Evolutionary conservation across 1,140 invertebrate genomes (phyloP).

Genomic region (Chironomus striatipennis): DNA sequence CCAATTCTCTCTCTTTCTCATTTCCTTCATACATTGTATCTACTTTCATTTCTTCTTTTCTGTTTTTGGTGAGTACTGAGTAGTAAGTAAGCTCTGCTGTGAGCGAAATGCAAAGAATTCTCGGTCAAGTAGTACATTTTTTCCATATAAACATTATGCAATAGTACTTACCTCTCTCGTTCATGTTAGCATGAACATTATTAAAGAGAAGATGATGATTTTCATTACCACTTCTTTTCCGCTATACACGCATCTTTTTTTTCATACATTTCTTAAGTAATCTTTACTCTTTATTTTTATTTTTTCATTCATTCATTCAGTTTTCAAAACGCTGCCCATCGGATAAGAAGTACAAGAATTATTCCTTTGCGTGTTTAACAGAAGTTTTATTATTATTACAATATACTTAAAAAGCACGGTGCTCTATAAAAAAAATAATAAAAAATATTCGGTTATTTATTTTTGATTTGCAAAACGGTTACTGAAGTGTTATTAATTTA

Average conservation of each 20-base stretch:
- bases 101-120: too few relatives aligned
- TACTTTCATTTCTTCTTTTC: too few relatives aligned
- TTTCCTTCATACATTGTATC: too few relatives aligned
- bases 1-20: too few relatives aligned
- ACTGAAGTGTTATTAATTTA: too few relatives aligned
- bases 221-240: neutral
- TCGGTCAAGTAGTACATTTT: too few relatives aligned
- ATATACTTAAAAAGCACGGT: too few relatives aligned
- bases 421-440: too few relatives aligned
- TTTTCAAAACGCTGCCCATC: conserved; percentile 1
- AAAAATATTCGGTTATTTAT: neutral
- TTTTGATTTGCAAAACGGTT: neutral
- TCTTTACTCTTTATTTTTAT: neutral
- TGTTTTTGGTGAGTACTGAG: too few relatives aligned
- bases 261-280: neutral
- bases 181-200: neutral
- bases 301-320: conserved; percentile 13
- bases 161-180: neutral
- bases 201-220: neutral
- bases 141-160: neutral
- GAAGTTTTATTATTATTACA: too few relatives aligned
- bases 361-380: neutral
- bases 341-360: neutral
- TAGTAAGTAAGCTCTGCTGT: too few relatives aligned
- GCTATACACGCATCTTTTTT: neutral